Base-by-base conservation (phyloP, 2,888 invertebrate species). In the Heliconius ethilla region DNA sequence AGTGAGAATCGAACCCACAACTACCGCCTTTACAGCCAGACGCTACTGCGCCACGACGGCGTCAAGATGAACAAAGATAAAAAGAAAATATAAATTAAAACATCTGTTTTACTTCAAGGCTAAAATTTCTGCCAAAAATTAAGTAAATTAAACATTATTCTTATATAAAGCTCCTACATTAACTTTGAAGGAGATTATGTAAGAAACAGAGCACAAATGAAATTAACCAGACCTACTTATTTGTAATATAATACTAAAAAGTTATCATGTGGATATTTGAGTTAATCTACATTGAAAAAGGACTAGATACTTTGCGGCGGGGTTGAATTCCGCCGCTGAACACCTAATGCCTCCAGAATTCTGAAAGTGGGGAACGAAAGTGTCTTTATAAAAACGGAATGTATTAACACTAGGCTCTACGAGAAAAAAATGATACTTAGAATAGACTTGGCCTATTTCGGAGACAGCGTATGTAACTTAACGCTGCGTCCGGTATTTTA, bases 101-200 rank as follows among this genome's bases (percentile, higher is more conserved):
- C 69, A 69, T 40, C 69, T 69, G 67, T 6, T 67, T 40, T 67
- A 67, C 67, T 67, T 67, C 37, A 25, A 40, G 25, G 15, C 40
- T 7, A 40, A 25, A 69, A 69, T 69, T 69, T 45, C 25, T 40
- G 69, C 40, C 69, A 69, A 45, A 69, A 69, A 69, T 69, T 69
- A 69, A 45, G 25, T 69, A 69, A 69, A 69, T 69, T 69, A 69
- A 69, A 69, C 66, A 69, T 69, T 69, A 69, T 40, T 69, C 69
- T 69, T 45, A 69, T 25, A 69, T 45, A 67, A 69, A 25, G 40
- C 40, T 45, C 15, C 25, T 25, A n/a, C 40, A 69, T 69, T 63
- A 25, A 40, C 40, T 69, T 45, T 40, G 69, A 15, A 69, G 69
- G 15, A 27, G 45, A 25, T 40, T 69, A 40, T 69, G n/a, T 40